A percentile compares a stretch with the other conserved stretches of the same genome.
Conservation (phyloP, 2,113 vertebrate species). For the Benitochromis conjunctus region DNA sequence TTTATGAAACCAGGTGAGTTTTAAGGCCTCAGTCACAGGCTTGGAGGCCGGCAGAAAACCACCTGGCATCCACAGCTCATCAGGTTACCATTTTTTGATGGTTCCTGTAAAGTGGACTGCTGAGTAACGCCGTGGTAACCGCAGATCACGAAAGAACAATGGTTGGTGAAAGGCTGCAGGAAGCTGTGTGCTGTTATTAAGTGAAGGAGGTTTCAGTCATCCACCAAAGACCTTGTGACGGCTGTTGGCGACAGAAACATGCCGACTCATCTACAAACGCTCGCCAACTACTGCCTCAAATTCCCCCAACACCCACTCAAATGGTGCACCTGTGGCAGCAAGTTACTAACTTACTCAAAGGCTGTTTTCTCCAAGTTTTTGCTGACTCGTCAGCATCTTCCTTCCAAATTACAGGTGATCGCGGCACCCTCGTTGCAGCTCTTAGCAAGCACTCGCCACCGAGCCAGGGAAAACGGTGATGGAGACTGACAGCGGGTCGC, state of each 20-base stretch:
- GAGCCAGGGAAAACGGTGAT: background rate
- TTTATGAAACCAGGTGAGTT: background rate
- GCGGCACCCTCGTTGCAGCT: background rate
- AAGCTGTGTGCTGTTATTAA: background rate
- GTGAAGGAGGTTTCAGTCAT: background rate
- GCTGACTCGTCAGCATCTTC: background rate
- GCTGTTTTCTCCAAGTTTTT: rapidly evolving
- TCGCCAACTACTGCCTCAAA: too few species aligned
- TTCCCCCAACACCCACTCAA: too few species aligned
- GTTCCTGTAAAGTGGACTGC: rapidly evolving
- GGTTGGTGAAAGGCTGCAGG: background rate
- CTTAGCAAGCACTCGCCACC: background rate
- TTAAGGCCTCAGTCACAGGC: background rate
- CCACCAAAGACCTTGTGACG: background rate
- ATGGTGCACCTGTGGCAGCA: background rate
- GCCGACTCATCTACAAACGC: background rate
- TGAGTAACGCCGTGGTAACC: background rate
- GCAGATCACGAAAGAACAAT: rapidly evolving
- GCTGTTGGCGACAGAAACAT: background rate
- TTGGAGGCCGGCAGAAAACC: background rate
- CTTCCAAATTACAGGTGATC: background rate
- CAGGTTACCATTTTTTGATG: rapidly evolving
- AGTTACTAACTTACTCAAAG: background rate
- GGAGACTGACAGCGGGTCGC: background rate
- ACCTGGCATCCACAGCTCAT: background rate